Base-by-base conservation (phyloP, 2,113 vertebrate genomes). In the Marmota flaviventris region DNA sequence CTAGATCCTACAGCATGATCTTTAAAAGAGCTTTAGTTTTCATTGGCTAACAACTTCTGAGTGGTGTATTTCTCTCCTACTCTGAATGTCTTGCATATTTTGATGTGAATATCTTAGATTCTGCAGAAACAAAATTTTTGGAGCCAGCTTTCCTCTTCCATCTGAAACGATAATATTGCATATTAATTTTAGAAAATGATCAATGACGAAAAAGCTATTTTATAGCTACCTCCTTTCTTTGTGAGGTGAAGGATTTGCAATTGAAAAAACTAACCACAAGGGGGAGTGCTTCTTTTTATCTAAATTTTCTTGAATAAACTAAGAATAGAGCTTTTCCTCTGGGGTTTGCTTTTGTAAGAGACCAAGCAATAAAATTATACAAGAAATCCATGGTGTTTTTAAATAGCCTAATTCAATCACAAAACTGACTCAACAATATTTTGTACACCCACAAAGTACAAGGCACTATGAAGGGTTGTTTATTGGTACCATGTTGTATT, bases 401-500 rank as follows among this genome's bases (percentile, higher is more conserved):
- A 93, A 96, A 91, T 42, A 67, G 89, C 16, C 83, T 70, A 5
- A 67, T 72, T 79, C 27, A 37, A 27, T 79, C 12, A 48, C 11
- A 69, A 94, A 96, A 53, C 69, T 5, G 17, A 88, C 5, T 81
- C 25, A 48, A 69, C 24, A 92, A 51, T 39, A 53, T 96, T 87
- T 73, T 69, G 25, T 42, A 58, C 8, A 82, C 9, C 42, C 92
- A 27, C 18, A 86, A 42, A n/a, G 8, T 45, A 4, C n/a, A 42
- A 87, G 32, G 13, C 27, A n/a, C 2, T 56, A 32, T 25, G 8
- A 22, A 70, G 14, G 16, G 24, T 37, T 81, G 2, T 97, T 98
- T 92, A 96, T 98, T 56, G 97, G 81, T 84, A 93, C 42, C 96
- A 94, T 88, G 77, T 96, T 96, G 93, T 93, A 97, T 92, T 89